Base-by-base conservation (phyloP, 2,888 invertebrate species). In the Cosmia pyralina region DNA sequence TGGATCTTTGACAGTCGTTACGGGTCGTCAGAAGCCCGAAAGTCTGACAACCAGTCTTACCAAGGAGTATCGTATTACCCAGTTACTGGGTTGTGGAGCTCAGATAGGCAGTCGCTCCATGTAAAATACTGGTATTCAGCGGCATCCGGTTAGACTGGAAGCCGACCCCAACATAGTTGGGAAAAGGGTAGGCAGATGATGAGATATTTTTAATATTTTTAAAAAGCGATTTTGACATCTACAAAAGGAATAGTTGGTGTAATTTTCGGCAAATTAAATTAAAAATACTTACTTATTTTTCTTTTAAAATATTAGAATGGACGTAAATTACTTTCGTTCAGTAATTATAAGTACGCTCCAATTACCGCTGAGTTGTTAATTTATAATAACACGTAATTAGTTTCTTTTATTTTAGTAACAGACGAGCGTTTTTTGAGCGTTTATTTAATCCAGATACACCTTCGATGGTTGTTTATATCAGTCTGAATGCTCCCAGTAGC, bases 321-420 rank as follows among this genome's bases (percentile, higher is more conserved):
- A 0, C 0, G 2, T 46, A n/a, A 60, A 55, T 76, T 17, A 50
- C 72, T 71, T 75, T 81, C 55, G 5, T 57, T 11, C 4, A 34
- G 10, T 52, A 62, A 69, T 81, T 76, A 50, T 5, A 50, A 28
- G 6, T 50, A 64, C 7, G 77, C 77, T 81, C 78, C 19, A 78
- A 82, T 78, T 77, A 81, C 78, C 4, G 58, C 5, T 8, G 77
- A 64, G 17, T 53, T 15, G 55, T 59, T 60, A 15, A 59, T 46
- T 82, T 57, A 41, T 6, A 82, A 55, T 44, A 50, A 55, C 82
- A 64, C 28, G 53, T 77, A 77, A 77, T 77, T 69, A 66, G 3
- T 22, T 50, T 22, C 8, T 41, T 55, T 68, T 63, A 38, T n/a
- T 50, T 19, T n/a, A 22, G 19, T 13, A 0, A 17, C 7, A 81